A percentile compares a stretch with the other conserved stretches of the same genome.
phyloP scores from a whole-genome alignment of 1,140 invertebrate species.

The Teleogryllus occipitalis region DNA sequence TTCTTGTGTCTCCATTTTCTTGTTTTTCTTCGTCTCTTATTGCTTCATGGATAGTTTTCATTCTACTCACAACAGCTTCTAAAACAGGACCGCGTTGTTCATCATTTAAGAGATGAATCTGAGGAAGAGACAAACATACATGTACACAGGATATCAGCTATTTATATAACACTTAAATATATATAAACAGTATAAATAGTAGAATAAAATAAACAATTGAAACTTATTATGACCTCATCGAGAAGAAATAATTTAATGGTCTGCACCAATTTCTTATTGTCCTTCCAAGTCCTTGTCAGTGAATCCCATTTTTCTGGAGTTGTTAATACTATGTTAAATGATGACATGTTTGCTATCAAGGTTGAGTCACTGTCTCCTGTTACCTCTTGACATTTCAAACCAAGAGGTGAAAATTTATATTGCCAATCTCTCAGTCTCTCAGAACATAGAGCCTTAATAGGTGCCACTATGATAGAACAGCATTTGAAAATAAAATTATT shows the following conservation, averaged over 20 bases:
- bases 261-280: conserved; percentile 50
- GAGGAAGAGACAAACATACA: conserved; percentile 17
- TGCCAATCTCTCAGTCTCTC: conserved; percentile 65
- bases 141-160: background rate
- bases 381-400: conserved; percentile 55
- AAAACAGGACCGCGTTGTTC: conserved; percentile 60
- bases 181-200: too few species aligned
- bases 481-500: background rate
- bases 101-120: conserved; percentile 63
- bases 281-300: conserved; percentile 61
- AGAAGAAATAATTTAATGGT: conserved; percentile 65
- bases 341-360: conserved; percentile 43
- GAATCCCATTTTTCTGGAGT: conserved; percentile 83
- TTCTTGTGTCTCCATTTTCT: background rate
- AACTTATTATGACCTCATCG: conserved; percentile 53
- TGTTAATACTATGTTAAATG: conserved; percentile 57
- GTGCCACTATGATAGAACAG: conserved; percentile 53
- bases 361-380: conserved; percentile 66
- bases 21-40: background rate
- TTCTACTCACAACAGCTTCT: conserved; percentile 68
- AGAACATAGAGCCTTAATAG: conserved; percentile 68
- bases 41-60: conserved; percentile 46
- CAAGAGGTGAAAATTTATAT: conserved; percentile 54
- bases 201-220: background rate
- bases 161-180: background rate